phyloP scores from a whole-genome alignment of 1,140 invertebrate species.

The Micrasema minimum region DNA sequence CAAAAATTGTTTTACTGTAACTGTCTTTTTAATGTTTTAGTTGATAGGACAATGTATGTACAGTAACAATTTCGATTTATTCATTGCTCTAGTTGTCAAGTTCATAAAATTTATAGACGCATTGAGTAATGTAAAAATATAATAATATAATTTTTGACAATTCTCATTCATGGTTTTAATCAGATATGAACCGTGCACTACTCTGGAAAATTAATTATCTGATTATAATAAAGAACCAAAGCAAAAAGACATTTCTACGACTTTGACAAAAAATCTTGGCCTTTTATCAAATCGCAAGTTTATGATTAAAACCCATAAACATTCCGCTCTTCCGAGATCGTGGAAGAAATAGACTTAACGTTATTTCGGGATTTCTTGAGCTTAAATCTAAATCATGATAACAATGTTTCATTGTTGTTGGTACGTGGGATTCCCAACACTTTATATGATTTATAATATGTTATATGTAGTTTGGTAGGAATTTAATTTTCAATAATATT shows the following conservation, averaged over 20 bases:
- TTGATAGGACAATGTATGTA: conserved; percentile 3
- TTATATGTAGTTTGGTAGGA: no score
- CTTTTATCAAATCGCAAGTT: conserved; percentile 20
- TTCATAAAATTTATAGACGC: background rate
- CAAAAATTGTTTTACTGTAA: no score
- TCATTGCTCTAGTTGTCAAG: background rate
- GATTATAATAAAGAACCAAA: conserved; percentile 6
- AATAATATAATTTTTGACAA: background rate
- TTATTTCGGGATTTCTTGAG: no score
- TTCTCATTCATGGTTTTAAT: background rate
- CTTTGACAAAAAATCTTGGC: conserved; percentile 34
- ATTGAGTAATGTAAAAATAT: no score
- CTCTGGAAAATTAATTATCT: conserved; percentile 3
- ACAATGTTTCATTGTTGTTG: no score
- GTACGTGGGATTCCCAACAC: no score
- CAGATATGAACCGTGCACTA: background rate
- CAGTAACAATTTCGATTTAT: background rate
- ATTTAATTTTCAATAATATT: no score
- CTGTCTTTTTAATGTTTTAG: no score
- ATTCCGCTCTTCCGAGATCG: no score
- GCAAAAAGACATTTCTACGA: conserved; percentile 7
- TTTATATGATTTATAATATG: no score
- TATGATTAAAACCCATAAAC: conserved; percentile 14
- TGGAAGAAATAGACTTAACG: no score
- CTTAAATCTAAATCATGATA: no score